Percentiles rank a stretch among this genome's conserved stretches.
Evolutionary conservation across 2,797 vertebrate species (phyloP).

Genomic region (Sorex maritimensis): DNA sequence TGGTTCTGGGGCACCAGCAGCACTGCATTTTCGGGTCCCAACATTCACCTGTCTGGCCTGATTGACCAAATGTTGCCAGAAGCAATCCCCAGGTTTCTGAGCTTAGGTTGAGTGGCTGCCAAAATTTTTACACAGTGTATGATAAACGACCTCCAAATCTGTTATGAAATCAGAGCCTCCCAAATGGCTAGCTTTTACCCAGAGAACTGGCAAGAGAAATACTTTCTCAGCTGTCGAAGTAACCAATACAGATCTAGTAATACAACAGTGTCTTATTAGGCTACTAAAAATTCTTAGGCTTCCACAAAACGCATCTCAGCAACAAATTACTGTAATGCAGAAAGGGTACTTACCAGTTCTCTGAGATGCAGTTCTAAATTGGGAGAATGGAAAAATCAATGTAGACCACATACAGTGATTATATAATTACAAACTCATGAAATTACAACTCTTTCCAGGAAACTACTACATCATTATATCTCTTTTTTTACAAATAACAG

Average conservation of each 20-base stretch:
- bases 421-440: constrained; percentile 70
- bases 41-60: too few species aligned
- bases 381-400: constrained; percentile 78
- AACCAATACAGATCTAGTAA: constrained; percentile 62
- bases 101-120: too few species aligned
- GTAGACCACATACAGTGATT: constrained; percentile 33
- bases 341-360: constrained; percentile 10
- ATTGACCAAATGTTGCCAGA: too few species aligned
- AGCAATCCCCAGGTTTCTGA: too few species aligned
- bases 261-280: constrained; percentile 53
- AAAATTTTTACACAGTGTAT: constrained; percentile 63
- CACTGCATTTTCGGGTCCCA: too few species aligned
- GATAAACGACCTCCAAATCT: constrained; percentile 28
- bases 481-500: constrained; percentile 66
- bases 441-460: constrained; percentile 66
- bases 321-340: constrained; percentile 69
- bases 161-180: constrained; percentile 61
- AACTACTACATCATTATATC: constrained; percentile 58
- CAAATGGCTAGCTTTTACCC: constrained; percentile 69
- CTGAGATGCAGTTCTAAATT: constrained; percentile 74
- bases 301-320: constrained; percentile 65
- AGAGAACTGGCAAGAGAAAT: constrained; percentile 47
- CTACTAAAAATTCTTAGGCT: constrained; percentile 67
- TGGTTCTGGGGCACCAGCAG: too few species aligned
- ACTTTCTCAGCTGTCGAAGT: constrained; percentile 64